These are phyloP conservation scores for Synchiropus splendidus DNA, from an alignment of 2,113 vertebrate species.

Conservation along the genomic window DNA sequence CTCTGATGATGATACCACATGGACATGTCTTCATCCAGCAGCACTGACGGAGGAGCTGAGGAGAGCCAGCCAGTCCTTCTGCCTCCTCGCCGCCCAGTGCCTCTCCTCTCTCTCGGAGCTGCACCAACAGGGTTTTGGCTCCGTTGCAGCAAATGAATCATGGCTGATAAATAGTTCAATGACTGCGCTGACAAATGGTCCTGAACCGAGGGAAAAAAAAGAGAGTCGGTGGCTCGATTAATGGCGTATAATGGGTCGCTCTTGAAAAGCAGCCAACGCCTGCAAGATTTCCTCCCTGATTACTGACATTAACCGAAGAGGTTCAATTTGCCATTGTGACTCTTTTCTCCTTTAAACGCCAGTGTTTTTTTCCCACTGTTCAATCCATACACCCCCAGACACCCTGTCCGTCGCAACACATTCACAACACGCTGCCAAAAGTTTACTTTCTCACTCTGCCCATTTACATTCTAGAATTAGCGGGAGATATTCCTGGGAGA, in stretches of 20 bases:
- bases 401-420: background rate
- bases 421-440: too few species aligned
- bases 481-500: too few species aligned
- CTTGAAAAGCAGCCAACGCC: constrained; percentile 43
- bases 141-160: constrained; percentile 26
- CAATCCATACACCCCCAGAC: constrained; percentile 17
- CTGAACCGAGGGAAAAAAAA: constrained; percentile 6
- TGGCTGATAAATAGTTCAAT: constrained; percentile 21
- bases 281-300: constrained; percentile 39
- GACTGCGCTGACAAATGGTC: constrained; percentile 33
- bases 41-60: too few species aligned
- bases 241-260: constrained; percentile 41
- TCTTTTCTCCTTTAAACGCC: constrained; percentile 7
- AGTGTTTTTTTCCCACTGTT: background rate
- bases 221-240: constrained; percentile 18
- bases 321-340: constrained; percentile 34
- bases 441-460: too few species aligned
- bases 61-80: too few species aligned
- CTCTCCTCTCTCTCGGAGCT: too few species aligned
- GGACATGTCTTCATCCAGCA: too few species aligned
- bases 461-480: too few species aligned
- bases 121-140: too few species aligned
- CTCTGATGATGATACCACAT: too few species aligned
- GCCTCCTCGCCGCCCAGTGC: too few species aligned
- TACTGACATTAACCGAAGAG: constrained; percentile 48